Evolutionary conservation across 2,888 invertebrate species (phyloP).

Genomic region (Caenorhabditis sp.): DNA sequence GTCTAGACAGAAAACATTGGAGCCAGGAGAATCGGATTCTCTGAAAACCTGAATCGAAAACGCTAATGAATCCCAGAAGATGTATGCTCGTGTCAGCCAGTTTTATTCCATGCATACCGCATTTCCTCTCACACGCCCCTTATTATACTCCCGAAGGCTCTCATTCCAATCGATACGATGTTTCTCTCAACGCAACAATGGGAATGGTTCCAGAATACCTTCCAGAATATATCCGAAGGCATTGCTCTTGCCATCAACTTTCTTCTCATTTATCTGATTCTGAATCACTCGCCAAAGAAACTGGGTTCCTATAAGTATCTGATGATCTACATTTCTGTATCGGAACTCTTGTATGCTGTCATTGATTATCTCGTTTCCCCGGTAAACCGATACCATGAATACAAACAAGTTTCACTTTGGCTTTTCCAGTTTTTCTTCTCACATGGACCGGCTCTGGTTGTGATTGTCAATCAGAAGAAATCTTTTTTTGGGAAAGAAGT

Average conservation of each 20-base stretch:
- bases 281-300: conserved; percentile 35
- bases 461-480: conserved; percentile 25
- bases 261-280: conserved; percentile 8
- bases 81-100: too few relatives aligned
- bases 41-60: too few relatives aligned
- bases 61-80: too few relatives aligned
- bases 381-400: conserved; percentile 1
- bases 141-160: too few relatives aligned
- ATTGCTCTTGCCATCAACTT: conserved; percentile 12
- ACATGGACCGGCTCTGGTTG: conserved; percentile 29
- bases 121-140: too few relatives aligned
- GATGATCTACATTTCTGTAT: conserved; percentile 32
- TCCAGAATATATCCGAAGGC: conserved; percentile 16
- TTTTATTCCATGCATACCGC: too few relatives aligned
- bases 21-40: too few relatives aligned
- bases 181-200: neutral
- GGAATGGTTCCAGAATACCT: conserved; percentile 13
- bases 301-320: conserved; percentile 47
- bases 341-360: conserved; percentile 28
- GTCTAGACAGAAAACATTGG: too few relatives aligned
- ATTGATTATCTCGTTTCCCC: conserved; percentile 31
- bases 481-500: neutral
- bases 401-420: neutral
- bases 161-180: too few relatives aligned
- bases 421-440: conserved; percentile 19